Conservation (phyloP, 2,888 invertebrate species). For the Leuctra nigra region DNA sequence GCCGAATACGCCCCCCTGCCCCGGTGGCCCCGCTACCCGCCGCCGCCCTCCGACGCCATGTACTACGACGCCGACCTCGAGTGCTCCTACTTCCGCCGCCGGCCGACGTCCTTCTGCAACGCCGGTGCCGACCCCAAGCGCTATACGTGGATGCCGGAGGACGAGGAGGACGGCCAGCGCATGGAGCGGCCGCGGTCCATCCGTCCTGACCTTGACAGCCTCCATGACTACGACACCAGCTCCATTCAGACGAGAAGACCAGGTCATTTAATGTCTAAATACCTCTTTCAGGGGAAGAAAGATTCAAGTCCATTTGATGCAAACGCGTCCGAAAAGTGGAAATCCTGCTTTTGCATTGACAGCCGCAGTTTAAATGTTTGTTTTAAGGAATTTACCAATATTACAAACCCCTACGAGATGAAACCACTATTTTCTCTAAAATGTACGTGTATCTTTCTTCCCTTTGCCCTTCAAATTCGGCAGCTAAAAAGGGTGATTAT, state of each 20-base stretch:
- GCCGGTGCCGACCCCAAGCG: slow-evolving; percentile 60
- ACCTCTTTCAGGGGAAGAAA: no score
- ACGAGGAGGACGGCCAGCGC: slow-evolving; percentile 51
- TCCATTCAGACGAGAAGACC: slow-evolving; percentile 3
- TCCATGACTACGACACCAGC: slow-evolving; percentile 30
- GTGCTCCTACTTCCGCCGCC: slow-evolving; percentile 72
- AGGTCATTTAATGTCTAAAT: no score
- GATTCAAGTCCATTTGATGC: no score
- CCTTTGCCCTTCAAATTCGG: no score
- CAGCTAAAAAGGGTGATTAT: no score
- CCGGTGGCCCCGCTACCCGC: slow-evolving; percentile 54
- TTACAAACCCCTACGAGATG: no score
- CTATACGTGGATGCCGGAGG: slow-evolving; percentile 72
- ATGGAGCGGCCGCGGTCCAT: slow-evolving; percentile 34
- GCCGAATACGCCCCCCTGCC: slow-evolving; percentile 77
- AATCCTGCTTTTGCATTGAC: no score
- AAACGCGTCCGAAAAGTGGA: no score
- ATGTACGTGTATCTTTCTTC: no score
- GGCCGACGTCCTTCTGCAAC: slow-evolving; percentile 67
- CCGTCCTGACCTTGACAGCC: slow-evolving; percentile 27
- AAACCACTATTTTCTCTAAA: no score
- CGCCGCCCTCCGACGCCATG: slow-evolving; percentile 37
- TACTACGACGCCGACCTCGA: slow-evolving; percentile 59
- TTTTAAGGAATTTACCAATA: no score
- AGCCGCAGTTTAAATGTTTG: no score